Conservation (phyloP, 2,113 vertebrate genomes). For the Crotalus helleri region DNA sequence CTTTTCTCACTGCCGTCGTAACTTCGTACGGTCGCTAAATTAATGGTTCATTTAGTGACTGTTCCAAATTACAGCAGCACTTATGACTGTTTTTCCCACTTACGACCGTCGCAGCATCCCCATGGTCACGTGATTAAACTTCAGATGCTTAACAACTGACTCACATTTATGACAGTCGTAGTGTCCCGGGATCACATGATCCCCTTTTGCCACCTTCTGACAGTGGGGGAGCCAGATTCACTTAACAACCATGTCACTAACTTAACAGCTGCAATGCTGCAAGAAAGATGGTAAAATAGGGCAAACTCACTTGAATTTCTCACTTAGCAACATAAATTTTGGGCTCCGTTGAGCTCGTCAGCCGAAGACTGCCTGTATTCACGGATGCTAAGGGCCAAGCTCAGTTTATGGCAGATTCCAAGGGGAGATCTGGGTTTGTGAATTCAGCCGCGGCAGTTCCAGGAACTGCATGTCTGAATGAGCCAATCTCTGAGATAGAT, state of each 20-base stretch:
- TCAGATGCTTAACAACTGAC: neutral
- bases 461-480: neutral
- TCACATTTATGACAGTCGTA: accelerated
- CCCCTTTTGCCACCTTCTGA: neutral
- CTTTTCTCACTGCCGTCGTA: too few relatives aligned
- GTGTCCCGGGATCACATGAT: neutral
- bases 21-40: too few relatives aligned
- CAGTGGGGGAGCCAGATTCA: neutral
- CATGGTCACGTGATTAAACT: neutral
- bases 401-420: neutral
- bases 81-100: neutral
- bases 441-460: neutral
- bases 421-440: neutral
- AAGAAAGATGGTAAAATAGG: neutral
- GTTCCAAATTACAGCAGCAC: neutral
- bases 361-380: neutral
- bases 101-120: neutral
- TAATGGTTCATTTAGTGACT: neutral
- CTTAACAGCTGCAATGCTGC: neutral
- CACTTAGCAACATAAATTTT: neutral
- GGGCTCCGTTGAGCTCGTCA: neutral
- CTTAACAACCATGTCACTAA: neutral
- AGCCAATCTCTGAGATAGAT: too few relatives aligned
- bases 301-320: neutral
- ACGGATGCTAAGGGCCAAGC: neutral